Base-by-base conservation (phyloP, 1,140 invertebrate species). In the Camponotus vicinus region DNA sequence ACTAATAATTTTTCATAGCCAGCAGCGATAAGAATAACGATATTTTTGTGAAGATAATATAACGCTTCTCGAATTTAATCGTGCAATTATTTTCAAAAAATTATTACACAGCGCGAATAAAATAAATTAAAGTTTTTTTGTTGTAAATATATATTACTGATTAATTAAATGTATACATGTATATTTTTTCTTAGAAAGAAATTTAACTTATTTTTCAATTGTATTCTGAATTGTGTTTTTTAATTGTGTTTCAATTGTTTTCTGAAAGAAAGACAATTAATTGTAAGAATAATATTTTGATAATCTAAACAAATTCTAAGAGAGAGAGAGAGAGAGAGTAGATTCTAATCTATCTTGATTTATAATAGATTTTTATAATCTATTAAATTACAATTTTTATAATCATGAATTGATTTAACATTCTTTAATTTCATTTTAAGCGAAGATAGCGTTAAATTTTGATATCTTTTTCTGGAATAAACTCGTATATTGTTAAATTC, bases 401-500 rank as follows among this genome's bases (percentile, higher is more conserved):
- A 13, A 52, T 55, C 5, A 9, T n/a, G 9, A 5, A 3, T 78
- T 70, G 49, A 8, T 37, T 32, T 70, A 42, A 71, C 13, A 15
- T 18, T 13, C 5, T 9, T 42, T 80, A 57, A 70, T 57, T 82
- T 82, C 15, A 42, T n/a, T 42, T 52, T 42, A 18, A 45, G 7
- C 18, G 3, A 6, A 57, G 13, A 32, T 40, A 55, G 27, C 21
- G 9, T 55, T 32, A 55, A 82, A 82, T 27, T 61, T n/a, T n/a
- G 15, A 21, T 11, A 6, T 13, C 40, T 2, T 40, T 59, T 27
- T 37, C 27, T 69, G 13, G 11, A 42, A 42, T 82, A 59, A 27
- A 82, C 7, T 13, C 42, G 45, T 75, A 86, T 52, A 40, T 70
- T 13, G 57, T 88, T 64, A 64, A 82, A 82, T 57, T 71, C 32